phyloP scores from a whole-genome alignment of 2,888 invertebrate species.

The Augiades crinisus region DNA sequence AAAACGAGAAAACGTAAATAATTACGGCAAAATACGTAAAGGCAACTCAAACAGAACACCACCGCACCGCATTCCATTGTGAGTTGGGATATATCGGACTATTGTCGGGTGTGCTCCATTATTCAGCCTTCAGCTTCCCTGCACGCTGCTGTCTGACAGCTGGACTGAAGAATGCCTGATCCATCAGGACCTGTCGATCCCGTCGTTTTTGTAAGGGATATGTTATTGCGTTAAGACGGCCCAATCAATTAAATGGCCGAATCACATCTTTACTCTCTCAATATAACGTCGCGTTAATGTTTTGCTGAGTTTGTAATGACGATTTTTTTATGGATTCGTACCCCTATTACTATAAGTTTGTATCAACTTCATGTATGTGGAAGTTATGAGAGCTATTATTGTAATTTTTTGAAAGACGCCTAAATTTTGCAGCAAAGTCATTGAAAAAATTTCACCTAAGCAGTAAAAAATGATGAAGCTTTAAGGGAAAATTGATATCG shows the following conservation, averaged over 20 bases:
- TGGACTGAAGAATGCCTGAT: constrained; percentile 35
- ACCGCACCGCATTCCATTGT: constrained; percentile 44
- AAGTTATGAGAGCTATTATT: too few species aligned
- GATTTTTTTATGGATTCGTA: too few species aligned
- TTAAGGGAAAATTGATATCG: too few species aligned
- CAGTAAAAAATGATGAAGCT: too few species aligned
- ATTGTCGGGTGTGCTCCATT: constrained; percentile 55
- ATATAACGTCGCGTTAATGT: too few species aligned
- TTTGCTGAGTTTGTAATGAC: too few species aligned
- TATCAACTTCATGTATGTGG: too few species aligned
- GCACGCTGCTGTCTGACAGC: constrained; percentile 38
- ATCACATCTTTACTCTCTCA: background rate
- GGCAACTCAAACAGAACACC: background rate
- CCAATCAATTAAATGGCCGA: background rate
- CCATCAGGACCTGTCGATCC: constrained; percentile 29
- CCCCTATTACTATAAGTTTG: too few species aligned
- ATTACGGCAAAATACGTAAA: constrained; percentile 7
- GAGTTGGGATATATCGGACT: constrained; percentile 48
- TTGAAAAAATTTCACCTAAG: too few species aligned
- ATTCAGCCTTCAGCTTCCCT: constrained; percentile 49
- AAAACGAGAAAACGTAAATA: too few species aligned
- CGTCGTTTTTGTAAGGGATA: constrained; percentile 8
- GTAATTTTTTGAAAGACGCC: too few species aligned
- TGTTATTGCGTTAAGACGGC: constrained; percentile 1
- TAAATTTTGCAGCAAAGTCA: too few species aligned